A percentile compares a stretch with the other conserved stretches of the same genome.
Conservation (phyloP, 2,113 vertebrate genomes). For the Plectropomus leopardus region DNA sequence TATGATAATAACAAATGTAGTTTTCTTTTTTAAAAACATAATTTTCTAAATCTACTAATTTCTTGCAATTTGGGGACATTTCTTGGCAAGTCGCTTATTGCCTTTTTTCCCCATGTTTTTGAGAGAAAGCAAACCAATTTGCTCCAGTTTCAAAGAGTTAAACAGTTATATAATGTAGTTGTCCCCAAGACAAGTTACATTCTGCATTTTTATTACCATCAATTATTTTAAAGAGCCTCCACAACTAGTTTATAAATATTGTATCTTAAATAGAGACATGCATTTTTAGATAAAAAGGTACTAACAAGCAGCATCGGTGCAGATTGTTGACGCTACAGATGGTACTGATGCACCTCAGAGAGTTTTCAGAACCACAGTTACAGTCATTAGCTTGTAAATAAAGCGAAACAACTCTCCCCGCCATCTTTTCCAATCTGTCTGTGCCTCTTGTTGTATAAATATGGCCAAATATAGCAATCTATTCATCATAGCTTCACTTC, state of each 20-base stretch:
- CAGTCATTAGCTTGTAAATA: constrained; percentile 5
- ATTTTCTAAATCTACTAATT: no score
- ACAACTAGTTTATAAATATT: not conserved
- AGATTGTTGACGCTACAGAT: not conserved
- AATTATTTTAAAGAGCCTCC: not conserved
- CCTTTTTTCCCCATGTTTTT: no score
- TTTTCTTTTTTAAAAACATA: no score
- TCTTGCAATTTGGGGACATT: no score
- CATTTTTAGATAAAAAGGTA: not conserved
- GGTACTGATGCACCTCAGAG: not conserved
- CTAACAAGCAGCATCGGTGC: not conserved
- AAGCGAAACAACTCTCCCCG: not conserved
- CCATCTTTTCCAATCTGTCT: not conserved
- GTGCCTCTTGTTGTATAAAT: constrained; percentile 3
- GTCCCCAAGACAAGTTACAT: not conserved
- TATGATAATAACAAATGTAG: no score
- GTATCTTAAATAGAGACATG: not conserved
- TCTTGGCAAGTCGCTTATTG: no score
- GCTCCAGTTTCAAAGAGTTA: no score
- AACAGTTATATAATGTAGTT: not conserved
- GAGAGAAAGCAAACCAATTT: no score
- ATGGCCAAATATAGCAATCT: constrained; percentile 9
- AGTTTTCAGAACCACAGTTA: not conserved
- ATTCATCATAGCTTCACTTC: constrained; percentile 23
- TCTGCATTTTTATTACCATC: not conserved